Evolutionary conservation across 1,140 invertebrate species (phyloP), one percentile per base, ranked within the genome.

Genomic region (Zaprionus kolodkinae): DNA sequence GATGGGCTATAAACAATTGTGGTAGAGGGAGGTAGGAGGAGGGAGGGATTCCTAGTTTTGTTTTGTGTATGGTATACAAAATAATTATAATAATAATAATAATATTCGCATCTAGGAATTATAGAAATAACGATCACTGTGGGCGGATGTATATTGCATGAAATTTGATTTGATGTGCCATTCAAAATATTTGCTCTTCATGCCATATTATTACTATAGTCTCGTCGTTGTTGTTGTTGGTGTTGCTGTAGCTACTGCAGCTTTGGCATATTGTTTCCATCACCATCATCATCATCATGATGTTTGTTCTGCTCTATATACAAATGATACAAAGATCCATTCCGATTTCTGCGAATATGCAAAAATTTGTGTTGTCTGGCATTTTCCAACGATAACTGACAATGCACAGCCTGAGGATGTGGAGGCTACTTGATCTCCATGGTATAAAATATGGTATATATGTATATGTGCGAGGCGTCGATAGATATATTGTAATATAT

Each of bases 141-240:
- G 70, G 76, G 79, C 84, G 83, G 84, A 87, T 74, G 66, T 73
- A 76, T 68, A 81, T 56, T 61, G 71, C 36, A 54, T 50, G 66
- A 68, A 72, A 79, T 74, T 74, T 72, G 72, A 76, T 79, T 68
- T 76, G 72, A 67, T 78, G 56, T 48, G 64, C 38, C 75, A 74
- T 77, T 69, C 67, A 77, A 68, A 59, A 74, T 36, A 64, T 74
- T 69, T 69, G 48, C 50, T 25, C 70, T 66, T 52, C 45, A 59
- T 72, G 63, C 63, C 35, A 60, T 33, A 59, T 66, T 57, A 66
- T 72, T 33, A 38, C 45, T 50, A 9, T 59, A 57, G n/a, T 30
- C 30, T 59, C 48, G n/a, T 30, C 30, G 10, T 40, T 56, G 30
- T 27, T 48, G 6, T 30, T 54, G 15, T 54, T 70, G 69, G 17